These are phyloP conservation scores for Lates japonicus DNA, from an alignment of 2,797 vertebrate genomes.

Conservation along the genomic window DNA sequence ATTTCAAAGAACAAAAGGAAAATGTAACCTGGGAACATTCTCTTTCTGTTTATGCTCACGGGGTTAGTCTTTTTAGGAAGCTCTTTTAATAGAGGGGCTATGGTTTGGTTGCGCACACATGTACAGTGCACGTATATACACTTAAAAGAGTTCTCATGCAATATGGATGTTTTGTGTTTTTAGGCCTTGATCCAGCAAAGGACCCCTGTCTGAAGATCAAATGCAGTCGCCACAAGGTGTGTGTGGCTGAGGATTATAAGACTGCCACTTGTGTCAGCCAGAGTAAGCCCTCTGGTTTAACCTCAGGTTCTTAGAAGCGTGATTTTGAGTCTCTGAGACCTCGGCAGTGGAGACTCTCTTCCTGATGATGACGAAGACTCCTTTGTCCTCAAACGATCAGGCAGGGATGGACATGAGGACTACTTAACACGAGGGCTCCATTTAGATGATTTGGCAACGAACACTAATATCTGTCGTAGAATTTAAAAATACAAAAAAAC, in stretches of 20 bases:
- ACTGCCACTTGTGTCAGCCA: slow-evolving; percentile 95
- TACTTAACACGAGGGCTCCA: slow-evolving; percentile 90
- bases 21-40: slow-evolving; percentile 12
- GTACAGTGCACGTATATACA: neutral
- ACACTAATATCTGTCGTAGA: slow-evolving; percentile 92
- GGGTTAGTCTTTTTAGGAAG: slow-evolving; percentile 33
- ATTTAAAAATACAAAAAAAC: slow-evolving; percentile 60
- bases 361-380: slow-evolving; percentile 92
- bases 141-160: neutral
- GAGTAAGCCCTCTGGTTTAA: slow-evolving; percentile 66
- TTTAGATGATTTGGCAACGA: slow-evolving; percentile 90
- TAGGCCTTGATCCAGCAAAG: slow-evolving; percentile 94
- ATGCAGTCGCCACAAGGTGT: slow-evolving; percentile 96
- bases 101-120: neutral
- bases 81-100: slow-evolving; percentile 14
- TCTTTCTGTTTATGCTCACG: slow-evolving; percentile 7
- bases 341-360: slow-evolving; percentile 93
- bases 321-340: slow-evolving; percentile 93
- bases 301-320: slow-evolving; percentile 77
- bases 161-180: slow-evolving; percentile 49
- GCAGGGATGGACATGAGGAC: slow-evolving; percentile 86
- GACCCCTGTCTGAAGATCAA: slow-evolving; percentile 98
- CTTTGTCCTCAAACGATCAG: slow-evolving; percentile 88
- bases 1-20: slow-evolving; percentile 40
- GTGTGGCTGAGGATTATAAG: slow-evolving; percentile 92